A percentile compares a stretch with the other conserved stretches of the same genome.
Evolutionary conservation across 2,113 vertebrate species (phyloP).

Genomic region (Puffinus mauretanicus): DNA sequence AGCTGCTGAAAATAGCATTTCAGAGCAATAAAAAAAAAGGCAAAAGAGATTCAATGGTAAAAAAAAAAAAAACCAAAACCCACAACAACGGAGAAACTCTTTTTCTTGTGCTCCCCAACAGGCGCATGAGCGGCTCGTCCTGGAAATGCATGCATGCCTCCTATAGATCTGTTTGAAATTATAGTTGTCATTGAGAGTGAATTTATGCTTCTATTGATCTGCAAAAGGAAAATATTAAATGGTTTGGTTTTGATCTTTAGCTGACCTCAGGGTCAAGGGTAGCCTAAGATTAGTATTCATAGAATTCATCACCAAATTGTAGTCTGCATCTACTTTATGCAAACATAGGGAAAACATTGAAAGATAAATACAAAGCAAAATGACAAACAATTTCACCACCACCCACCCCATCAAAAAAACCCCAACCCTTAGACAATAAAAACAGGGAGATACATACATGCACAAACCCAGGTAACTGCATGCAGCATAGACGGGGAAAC

Average conservation of each 20-base stretch:
- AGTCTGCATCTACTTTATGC: conserved; percentile 82
- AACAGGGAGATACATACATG: conserved; percentile 16
- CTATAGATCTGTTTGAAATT: conserved; percentile 99
- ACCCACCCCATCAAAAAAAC: not conserved
- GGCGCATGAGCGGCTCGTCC: conserved; percentile 62
- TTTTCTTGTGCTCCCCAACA: conserved; percentile 71
- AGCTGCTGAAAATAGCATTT: conserved; percentile 86
- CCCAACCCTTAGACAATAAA: not conserved
- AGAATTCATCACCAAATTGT: conserved; percentile 85
- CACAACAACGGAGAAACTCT: conserved; percentile 72
- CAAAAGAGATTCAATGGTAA: conserved; percentile 79
- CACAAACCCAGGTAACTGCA: conserved; percentile 26
- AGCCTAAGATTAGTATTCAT: conserved; percentile 95
- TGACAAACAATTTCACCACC: conserved; percentile 57
- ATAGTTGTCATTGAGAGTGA: conserved; percentile 98
- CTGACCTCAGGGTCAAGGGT: conserved; percentile 97
- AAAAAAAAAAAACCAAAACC: conserved; percentile 62
- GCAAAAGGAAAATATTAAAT: conserved; percentile 98
- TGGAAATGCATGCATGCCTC: conserved; percentile 78
- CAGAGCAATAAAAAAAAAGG: conserved; percentile 81
- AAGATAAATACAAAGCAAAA: conserved; percentile 73
- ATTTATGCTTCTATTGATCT: conserved; percentile 99
- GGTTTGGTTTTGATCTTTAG: conserved; percentile 93
- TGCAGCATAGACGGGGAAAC: not conserved
- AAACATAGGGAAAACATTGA: conserved; percentile 75